Evolutionary conservation across 1,140 invertebrate species (phyloP), one percentile per base, ranked within the genome.

Genomic region (Phortica variegata): DNA sequence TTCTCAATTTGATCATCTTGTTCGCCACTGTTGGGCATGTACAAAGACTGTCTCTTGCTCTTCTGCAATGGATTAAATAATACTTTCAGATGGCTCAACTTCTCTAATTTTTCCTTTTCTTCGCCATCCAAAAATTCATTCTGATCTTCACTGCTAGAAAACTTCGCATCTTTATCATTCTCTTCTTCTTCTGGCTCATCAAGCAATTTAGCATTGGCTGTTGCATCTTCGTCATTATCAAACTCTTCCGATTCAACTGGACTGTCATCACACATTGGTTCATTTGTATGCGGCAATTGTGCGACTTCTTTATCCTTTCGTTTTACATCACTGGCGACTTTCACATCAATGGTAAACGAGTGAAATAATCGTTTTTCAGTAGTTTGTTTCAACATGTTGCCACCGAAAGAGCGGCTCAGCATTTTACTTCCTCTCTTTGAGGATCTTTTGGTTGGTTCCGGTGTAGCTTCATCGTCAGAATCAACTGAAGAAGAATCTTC

Each of bases 31-130:
- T 49, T 36, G 2, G 52, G 20, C 0, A 52, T 37, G 23, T 48
- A 54, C 2, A 68, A 33, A 1, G 63, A 65, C 52, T 69, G 63
- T 0, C 63, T 60, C 5, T 65, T 60, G 0, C 65, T 44, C 20
- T 68, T 68, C 16, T 68, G 63, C 3, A 71, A 54, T 1, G 66
- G 66, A 46, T 71, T 71, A 18, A 71, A 71, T 52, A 71, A 56
- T 8, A 48, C 41, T 20, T 50, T 38, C 26, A 71, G 29, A 31
- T 71, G 66, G 2, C 52, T 52, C 3, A 68, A 34, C 12, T 66
- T 60, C 23, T 49, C 47, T 7, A 68, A 56, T 4, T 58, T 21
- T 2, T 60, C 19, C 6, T 58, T 9, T 6, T 49, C 40, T 8
- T 15, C n/a, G 23, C 10, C 54, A 12, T 48, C 31, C 3, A 68